Conservation (phyloP, 2,113 vertebrate species). For the Conger conger region DNA sequence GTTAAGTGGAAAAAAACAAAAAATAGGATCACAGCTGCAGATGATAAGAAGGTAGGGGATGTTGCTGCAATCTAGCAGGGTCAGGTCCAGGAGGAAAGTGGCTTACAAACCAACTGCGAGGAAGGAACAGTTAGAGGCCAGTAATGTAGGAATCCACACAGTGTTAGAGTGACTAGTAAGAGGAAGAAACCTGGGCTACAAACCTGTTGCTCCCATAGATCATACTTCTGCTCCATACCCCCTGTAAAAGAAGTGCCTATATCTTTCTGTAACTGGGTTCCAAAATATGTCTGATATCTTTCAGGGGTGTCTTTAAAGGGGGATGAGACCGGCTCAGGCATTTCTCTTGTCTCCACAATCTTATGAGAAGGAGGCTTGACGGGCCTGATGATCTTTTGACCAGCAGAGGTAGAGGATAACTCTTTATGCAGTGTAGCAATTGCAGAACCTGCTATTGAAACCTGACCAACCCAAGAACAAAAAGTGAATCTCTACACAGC, state of each 20-base stretch:
- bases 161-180: slow-evolving; percentile 40
- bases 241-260: slow-evolving; percentile 63
- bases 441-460: slow-evolving; percentile 89
- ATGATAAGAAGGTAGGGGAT: neutral
- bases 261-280: slow-evolving; percentile 72
- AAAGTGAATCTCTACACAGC: slow-evolving; percentile 37
- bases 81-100: slow-evolving; percentile 15
- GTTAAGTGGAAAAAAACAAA: too few species aligned
- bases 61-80: slow-evolving; percentile 2
- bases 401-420: slow-evolving; percentile 64
- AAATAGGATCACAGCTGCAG: slow-evolving; percentile 8
- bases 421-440: slow-evolving; percentile 90
- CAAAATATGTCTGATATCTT: slow-evolving; percentile 73
- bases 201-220: slow-evolving; percentile 83
- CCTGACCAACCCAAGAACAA: slow-evolving; percentile 75
- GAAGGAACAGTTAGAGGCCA: slow-evolving; percentile 32
- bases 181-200: slow-evolving; percentile 49
- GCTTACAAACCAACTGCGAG: slow-evolving; percentile 34
- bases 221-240: slow-evolving; percentile 68
- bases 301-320: slow-evolving; percentile 78
- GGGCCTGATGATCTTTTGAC: slow-evolving; percentile 77
- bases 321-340: slow-evolving; percentile 70
- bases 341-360: slow-evolving; percentile 65
- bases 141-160: slow-evolving; percentile 37
- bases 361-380: slow-evolving; percentile 88